phyloP scores from a whole-genome alignment of 2,113 vertebrate genomes.

The Baryphthengus martii region DNA sequence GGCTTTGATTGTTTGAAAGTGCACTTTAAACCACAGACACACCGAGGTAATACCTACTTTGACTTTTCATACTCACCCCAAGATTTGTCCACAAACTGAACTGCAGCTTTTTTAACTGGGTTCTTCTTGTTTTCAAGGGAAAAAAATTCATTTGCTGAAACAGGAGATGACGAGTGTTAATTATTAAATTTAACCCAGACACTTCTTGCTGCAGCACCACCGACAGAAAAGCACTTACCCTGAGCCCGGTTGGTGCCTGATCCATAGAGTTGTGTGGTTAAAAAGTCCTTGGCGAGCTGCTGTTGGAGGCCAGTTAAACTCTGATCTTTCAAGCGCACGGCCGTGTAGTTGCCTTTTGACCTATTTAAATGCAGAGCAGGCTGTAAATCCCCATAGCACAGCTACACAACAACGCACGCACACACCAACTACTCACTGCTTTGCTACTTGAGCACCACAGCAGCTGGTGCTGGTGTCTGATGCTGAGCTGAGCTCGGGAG shows the following conservation, averaged over 20 bases:
- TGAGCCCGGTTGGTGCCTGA: conserved; percentile 75
- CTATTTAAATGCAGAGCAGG: conserved; percentile 61
- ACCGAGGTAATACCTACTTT: no score
- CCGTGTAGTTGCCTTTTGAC: conserved; percentile 75
- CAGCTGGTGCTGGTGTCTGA: not conserved
- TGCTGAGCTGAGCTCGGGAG: not conserved
- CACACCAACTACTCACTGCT: not conserved
- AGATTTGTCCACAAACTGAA: conserved; percentile 81
- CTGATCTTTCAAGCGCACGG: conserved; percentile 71
- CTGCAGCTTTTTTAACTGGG: conserved; percentile 78
- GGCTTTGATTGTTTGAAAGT: no score
- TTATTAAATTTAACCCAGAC: not conserved
- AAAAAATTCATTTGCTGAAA: conserved; percentile 84
- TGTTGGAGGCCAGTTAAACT: conserved; percentile 65
- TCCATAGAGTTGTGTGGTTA: conserved; percentile 82
- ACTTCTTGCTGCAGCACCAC: not conserved
- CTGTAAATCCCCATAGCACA: fast-evolving
- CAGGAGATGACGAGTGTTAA: not conserved
- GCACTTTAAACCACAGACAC: not conserved
- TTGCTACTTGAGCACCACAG: not conserved
- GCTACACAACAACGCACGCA: not conserved
- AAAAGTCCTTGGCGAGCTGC: conserved; percentile 77
- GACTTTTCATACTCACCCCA: conserved; percentile 79
- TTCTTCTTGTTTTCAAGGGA: conserved; percentile 85
- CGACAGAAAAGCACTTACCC: conserved; percentile 68